These are phyloP conservation scores for Sialis lutaria DNA, from an alignment of 2,888 invertebrate genomes.

Conservation along the genomic window DNA sequence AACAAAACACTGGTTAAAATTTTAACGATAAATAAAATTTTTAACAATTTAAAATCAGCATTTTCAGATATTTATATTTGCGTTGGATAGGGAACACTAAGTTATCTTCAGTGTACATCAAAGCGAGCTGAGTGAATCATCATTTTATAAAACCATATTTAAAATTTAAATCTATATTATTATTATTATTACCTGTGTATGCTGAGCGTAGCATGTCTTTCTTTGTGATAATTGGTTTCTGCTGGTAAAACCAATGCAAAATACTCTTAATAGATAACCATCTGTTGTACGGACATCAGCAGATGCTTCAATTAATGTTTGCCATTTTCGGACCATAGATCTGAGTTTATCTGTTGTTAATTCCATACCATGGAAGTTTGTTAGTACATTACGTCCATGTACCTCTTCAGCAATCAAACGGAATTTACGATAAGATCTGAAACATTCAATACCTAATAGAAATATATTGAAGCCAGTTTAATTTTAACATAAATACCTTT, in stretches of 20 bases:
- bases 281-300: constrained; percentile 97
- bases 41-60: too few relatives aligned
- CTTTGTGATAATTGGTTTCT: constrained; percentile 86
- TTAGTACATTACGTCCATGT: constrained; percentile 87
- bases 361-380: constrained; percentile 99
- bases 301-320: constrained; percentile 93
- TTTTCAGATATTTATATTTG: too few relatives aligned
- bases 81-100: too few relatives aligned
- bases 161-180: constrained; percentile 1
- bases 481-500: constrained; percentile 35
- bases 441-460: neutral
- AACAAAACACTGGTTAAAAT: too few relatives aligned
- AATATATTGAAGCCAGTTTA: too few relatives aligned
- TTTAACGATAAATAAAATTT: too few relatives aligned
- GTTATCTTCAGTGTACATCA: too few relatives aligned
- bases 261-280: constrained; percentile 87
- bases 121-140: too few relatives aligned
- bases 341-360: constrained; percentile 96
- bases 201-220: constrained; percentile 98
- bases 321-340: constrained; percentile 99
- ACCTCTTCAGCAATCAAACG: constrained; percentile 95
- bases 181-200: constrained; percentile 61
- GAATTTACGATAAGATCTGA: constrained; percentile 89
- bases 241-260: constrained; percentile 98
- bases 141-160: neutral